phyloP scores from a whole-genome alignment of 2,797 vertebrate genomes.

The Microchirus variegatus region DNA sequence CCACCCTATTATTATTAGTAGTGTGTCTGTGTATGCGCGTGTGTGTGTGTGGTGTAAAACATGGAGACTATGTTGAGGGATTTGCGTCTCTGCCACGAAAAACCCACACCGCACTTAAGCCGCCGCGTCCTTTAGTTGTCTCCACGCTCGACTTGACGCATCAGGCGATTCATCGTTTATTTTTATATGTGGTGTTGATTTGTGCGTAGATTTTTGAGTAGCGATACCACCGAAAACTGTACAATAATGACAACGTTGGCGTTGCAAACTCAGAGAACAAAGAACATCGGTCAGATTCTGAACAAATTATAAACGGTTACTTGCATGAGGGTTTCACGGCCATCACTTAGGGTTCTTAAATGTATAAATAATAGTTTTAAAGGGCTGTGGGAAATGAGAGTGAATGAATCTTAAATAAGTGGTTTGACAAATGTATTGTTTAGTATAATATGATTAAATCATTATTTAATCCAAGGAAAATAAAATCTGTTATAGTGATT shows the following conservation, averaged over 20 bases:
- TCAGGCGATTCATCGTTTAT: slow-evolving; percentile 46
- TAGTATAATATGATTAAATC: too few species aligned
- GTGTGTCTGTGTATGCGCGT: slow-evolving; percentile 25
- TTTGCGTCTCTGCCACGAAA: slow-evolving; percentile 35
- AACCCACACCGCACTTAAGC: slow-evolving; percentile 36
- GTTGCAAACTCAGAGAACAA: slow-evolving; percentile 5
- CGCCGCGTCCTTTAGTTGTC: slow-evolving; percentile 46
- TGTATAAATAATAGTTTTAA: too few species aligned
- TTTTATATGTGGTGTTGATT: slow-evolving; percentile 46
- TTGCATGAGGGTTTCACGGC: too few species aligned
- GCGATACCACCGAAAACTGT: slow-evolving; percentile 37
- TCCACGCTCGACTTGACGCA: slow-evolving; percentile 34
- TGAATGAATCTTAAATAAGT: too few species aligned
- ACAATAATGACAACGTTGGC: slow-evolving; percentile 37
- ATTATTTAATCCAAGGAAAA: too few species aligned
- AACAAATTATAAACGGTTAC: slow-evolving; percentile 24
- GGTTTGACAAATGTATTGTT: too few species aligned
- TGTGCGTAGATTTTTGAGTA: slow-evolving; percentile 26
- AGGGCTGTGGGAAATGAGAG: too few species aligned
- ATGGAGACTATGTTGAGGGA: slow-evolving; percentile 47
- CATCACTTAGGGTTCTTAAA: too few species aligned
- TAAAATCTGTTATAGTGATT: too few species aligned
- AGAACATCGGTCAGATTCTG: slow-evolving; percentile 3
- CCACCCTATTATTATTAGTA: slow-evolving; percentile 80
- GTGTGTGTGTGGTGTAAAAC: slow-evolving; percentile 43